Evolutionary conservation across 2,888 invertebrate species (phyloP).

Genomic region (Desoria tigrina): DNA sequence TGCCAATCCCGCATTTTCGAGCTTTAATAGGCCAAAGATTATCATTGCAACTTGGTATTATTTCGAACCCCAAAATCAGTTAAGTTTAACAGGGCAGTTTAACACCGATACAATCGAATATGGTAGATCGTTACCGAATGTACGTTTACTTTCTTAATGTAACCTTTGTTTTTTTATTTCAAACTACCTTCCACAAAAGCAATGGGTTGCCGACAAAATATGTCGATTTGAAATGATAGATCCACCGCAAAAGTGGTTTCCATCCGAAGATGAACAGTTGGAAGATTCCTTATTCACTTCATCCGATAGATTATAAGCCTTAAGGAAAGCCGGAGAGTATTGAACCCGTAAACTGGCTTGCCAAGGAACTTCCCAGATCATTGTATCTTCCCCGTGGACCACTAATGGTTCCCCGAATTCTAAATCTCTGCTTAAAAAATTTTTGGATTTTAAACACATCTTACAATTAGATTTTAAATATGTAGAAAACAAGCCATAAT

Average conservation of each 20-base stretch:
- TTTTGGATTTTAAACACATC: no score
- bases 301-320: not conserved
- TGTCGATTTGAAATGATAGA: constrained; percentile 29
- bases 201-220: constrained; percentile 36
- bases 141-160: no score
- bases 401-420: constrained; percentile 23
- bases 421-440: not conserved
- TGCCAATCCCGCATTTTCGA: constrained; percentile 21
- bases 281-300: constrained; percentile 10
- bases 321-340: constrained; percentile 3
- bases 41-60: no score
- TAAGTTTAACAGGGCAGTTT: no score
- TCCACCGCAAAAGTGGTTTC: constrained; percentile 38
- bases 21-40: no score
- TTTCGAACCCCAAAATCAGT: no score
- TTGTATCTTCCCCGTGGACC: constrained; percentile 33
- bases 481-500: no score
- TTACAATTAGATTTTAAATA: no score
- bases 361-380: constrained; percentile 34
- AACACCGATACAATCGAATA: no score
- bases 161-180: no score
- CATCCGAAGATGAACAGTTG: constrained; percentile 23
- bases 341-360: constrained; percentile 32
- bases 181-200: constrained; percentile 29
- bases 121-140: no score